Evolutionary conservation across 2,113 vertebrate genomes (phyloP).

Genomic region (Haplochromis burtoni): DNA sequence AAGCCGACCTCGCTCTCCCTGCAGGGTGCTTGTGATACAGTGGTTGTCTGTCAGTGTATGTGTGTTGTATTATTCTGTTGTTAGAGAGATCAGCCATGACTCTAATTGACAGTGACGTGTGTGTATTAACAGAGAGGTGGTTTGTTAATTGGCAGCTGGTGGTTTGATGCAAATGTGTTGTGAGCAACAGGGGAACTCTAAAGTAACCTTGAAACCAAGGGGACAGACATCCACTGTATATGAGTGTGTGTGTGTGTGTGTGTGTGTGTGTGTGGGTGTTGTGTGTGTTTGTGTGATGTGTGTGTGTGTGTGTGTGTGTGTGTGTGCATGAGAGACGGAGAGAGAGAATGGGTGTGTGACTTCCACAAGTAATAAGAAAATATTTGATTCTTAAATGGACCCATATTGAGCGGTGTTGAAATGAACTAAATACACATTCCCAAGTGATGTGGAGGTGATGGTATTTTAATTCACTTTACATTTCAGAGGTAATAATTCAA

Average conservation of each 20-base stretch:
- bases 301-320: too few relatives aligned
- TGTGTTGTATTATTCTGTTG: not conserved
- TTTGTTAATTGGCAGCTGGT: slow-evolving; percentile 56
- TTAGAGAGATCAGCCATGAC: slow-evolving; percentile 14
- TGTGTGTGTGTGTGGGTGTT: not conserved
- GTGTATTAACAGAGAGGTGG: slow-evolving; percentile 44
- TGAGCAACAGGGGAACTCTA: slow-evolving; percentile 17
- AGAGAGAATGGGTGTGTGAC: not conserved
- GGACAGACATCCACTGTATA: not conserved
- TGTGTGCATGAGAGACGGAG: not conserved
- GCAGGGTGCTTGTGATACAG: not conserved
- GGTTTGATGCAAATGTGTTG: slow-evolving; percentile 53
- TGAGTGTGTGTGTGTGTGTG: not conserved
- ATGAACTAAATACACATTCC: slow-evolving; percentile 37
- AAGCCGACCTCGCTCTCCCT: not conserved
- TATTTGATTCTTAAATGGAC: slow-evolving; percentile 48
- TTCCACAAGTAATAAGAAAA: slow-evolving; percentile 28
- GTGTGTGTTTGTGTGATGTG: too few relatives aligned
- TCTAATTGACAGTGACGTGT: slow-evolving; percentile 40
- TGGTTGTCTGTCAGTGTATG: not conserved
- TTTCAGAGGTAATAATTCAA: slow-evolving; percentile 28
- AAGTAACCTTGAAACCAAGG: slow-evolving; percentile 48
- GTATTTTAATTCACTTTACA: slow-evolving; percentile 32
- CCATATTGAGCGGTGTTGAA: slow-evolving; percentile 35
- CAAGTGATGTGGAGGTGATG: not conserved